Evolutionary conservation across 2,113 vertebrate genomes (phyloP).

Genomic region (Otus sunia): DNA sequence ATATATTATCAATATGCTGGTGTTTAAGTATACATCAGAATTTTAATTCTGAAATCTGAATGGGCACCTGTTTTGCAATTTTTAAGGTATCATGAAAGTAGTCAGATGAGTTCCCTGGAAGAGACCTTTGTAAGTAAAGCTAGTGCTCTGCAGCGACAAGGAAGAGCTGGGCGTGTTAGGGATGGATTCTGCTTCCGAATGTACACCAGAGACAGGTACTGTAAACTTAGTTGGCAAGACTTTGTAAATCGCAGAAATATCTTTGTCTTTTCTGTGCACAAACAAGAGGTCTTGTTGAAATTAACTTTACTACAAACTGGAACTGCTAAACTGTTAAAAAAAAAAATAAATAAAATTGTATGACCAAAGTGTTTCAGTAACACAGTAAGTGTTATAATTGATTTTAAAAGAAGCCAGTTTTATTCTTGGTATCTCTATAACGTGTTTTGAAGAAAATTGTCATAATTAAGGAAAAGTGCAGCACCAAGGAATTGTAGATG

Average conservation of each 20-base stretch:
- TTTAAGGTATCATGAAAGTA: conserved; percentile 93
- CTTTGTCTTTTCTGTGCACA: neutral
- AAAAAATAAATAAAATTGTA: rapidly evolving
- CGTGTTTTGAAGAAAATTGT: neutral
- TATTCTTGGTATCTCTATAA: neutral
- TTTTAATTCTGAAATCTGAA: neutral
- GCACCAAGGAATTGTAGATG: neutral
- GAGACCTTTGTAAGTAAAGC: conserved; percentile 97
- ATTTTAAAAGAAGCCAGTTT: neutral
- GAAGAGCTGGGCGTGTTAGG: conserved; percentile 90
- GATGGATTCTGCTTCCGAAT: conserved; percentile 94
- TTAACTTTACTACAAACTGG: neutral
- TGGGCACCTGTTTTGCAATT: neutral
- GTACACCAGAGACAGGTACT: conserved; percentile 84
- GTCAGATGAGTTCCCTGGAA: conserved; percentile 97
- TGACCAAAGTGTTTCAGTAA: neutral
- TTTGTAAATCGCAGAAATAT: neutral
- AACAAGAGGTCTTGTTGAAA: neutral
- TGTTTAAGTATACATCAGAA: neutral
- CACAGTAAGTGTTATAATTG: too few relatives aligned
- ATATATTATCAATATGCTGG: neutral
- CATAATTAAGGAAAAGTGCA: neutral
- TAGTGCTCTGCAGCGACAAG: conserved; percentile 95
- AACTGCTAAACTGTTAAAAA: neutral
- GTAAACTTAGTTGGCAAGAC: neutral